Evolutionary conservation across 1,140 invertebrate species (phyloP), one percentile per base, ranked within the genome.

Genomic region (Zaprionus nigranus): DNA sequence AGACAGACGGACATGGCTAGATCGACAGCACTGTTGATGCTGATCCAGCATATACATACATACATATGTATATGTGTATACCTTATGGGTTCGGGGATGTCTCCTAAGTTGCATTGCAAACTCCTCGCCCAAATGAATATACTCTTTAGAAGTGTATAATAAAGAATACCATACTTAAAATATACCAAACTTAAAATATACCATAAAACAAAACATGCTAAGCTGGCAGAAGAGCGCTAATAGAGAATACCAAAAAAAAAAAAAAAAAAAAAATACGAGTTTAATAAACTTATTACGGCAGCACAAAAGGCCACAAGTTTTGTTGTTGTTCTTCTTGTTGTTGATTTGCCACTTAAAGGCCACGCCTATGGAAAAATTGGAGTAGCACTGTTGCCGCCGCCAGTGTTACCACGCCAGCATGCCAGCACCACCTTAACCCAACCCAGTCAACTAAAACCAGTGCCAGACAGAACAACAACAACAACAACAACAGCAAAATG

Each of bases 351-450:
- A 81, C 51, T 70, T 59, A 66, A 51, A 53, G 20, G 49, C 78
- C 82, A 85, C 82, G 79, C 82, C 82, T 85, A 79, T 79, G 59
- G 15, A 53, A 58, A 51, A 60, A 63, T 49, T 57, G n/a, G 38
- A 75, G 36, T 53, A 60, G 30, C 51, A 20, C n/a, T 72, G 53
- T 64, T 57, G 34, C 59, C 57, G 30, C 24, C 51, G 57, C 17
- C 53, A 46, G 40, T 59, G 57, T n/a, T 68, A 40, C 38, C 30
- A 61, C 66, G 51, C 66, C 72, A 54, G 38, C 30, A 61, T 59
- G 51, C 66, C 72, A 54, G 38, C 70, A 7, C 24, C 59, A 24
- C 54, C 71, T 64, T 43, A 34, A 43, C 12, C 40, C 15, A 46
- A 46, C 36, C 36, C 59, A 60, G 51, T 26, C 40, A 22, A 30